phyloP scores from a whole-genome alignment of 2,888 invertebrate species.

The Apocheima hispidaria region DNA sequence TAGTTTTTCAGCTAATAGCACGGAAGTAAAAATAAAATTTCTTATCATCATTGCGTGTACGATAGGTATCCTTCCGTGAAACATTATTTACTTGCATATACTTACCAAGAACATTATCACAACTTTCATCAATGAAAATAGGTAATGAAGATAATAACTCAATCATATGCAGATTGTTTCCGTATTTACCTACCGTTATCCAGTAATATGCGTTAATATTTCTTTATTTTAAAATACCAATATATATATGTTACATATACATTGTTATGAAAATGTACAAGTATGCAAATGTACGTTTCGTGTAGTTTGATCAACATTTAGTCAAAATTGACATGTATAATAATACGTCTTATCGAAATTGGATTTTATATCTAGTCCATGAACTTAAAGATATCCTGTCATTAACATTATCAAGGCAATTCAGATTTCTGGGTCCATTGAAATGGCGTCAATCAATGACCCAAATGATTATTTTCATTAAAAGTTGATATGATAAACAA shows the following conservation, averaged over 20 bases:
- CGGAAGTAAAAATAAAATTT: background rate
- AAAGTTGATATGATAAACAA: conserved; percentile 11
- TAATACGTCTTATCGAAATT: background rate
- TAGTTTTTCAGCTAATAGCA: too few species aligned
- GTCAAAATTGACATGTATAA: background rate
- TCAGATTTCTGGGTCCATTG: conserved; percentile 25
- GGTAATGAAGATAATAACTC: background rate
- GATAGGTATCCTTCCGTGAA: background rate
- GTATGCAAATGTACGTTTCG: background rate
- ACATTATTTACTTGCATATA: conserved; percentile 1
- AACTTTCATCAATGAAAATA: conserved; percentile 32
- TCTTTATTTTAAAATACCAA: background rate
- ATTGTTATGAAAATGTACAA: conserved; percentile 1
- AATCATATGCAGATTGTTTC: conserved; percentile 4
- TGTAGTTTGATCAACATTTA: background rate
- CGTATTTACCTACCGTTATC: background rate
- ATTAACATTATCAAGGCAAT: conserved; percentile 31
- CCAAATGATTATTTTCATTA: conserved; percentile 15
- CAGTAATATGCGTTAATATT: too few species aligned
- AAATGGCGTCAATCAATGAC: conserved; percentile 6
- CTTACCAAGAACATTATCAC: conserved; percentile 23
- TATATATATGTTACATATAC: background rate
- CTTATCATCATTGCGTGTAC: background rate
- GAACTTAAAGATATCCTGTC: conserved; percentile 29
- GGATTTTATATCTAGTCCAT: conserved; percentile 17